phyloP scores from a whole-genome alignment of 2,888 invertebrate genomes.

The Gymnosoma rotundatum region DNA sequence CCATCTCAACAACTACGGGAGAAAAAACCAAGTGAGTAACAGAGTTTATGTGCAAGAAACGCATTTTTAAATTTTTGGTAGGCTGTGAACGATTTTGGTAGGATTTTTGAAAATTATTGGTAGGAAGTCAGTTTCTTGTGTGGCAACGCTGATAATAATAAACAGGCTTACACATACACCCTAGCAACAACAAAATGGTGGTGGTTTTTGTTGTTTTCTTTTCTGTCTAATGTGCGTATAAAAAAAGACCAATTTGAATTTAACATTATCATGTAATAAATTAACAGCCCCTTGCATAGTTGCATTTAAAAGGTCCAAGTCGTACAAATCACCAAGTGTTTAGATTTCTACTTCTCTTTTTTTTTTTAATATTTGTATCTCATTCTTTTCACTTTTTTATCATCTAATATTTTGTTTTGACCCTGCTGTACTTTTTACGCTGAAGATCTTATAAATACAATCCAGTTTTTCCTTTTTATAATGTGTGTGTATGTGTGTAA shows the following conservation, averaged over 20 bases:
- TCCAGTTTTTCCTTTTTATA: slow-evolving; percentile 28
- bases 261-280: slow-evolving; percentile 41
- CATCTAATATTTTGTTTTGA: slow-evolving; percentile 73
- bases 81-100: too few species aligned
- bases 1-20: too few species aligned
- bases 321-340: neutral
- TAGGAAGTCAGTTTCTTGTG: too few species aligned
- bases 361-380: slow-evolving; percentile 20
- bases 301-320: too few species aligned
- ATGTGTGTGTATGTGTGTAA: neutral
- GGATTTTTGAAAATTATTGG: too few species aligned
- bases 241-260: slow-evolving; percentile 56
- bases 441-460: slow-evolving; percentile 13
- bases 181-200: slow-evolving; percentile 52
- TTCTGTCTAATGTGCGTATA: neutral
- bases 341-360: neutral
- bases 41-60: too few species aligned
- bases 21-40: too few species aligned
- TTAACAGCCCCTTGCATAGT: slow-evolving; percentile 6
- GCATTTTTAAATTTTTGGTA: too few species aligned
- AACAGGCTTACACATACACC: slow-evolving; percentile 20
- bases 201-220: slow-evolving; percentile 34
- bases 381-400: slow-evolving; percentile 37
- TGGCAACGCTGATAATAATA: too few species aligned
- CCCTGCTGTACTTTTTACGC: slow-evolving; percentile 73